Percentiles rank a stretch among this genome's conserved stretches.
Conservation (phyloP, 2,113 vertebrate genomes). For the Rhombomys opimus region DNA sequence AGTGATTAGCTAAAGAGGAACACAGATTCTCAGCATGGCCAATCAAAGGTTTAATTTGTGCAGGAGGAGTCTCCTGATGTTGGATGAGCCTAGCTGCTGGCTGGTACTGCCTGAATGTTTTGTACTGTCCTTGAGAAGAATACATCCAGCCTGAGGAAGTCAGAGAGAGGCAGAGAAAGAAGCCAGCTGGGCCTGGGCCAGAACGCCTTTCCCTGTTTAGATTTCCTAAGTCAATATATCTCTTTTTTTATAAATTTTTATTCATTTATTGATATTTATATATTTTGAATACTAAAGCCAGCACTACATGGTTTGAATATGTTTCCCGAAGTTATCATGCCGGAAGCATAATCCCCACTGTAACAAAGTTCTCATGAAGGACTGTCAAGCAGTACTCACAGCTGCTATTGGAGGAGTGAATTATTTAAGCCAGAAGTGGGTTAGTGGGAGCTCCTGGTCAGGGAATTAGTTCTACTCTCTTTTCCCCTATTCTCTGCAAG, state of each 20-base stretch:
- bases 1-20: neutral
- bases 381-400: neutral
- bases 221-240: constrained; percentile 35
- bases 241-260: neutral
- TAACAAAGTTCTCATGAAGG: neutral
- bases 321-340: neutral
- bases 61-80: neutral
- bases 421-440: neutral
- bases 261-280: neutral
- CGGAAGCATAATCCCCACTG: neutral
- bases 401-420: neutral
- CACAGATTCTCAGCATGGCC: neutral
- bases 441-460: neutral
- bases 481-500: neutral
- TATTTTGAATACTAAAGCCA: constrained; percentile 39
- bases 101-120: neutral
- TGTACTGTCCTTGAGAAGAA: neutral
- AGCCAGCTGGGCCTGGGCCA: neutral
- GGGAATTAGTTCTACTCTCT: neutral
- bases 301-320: neutral
- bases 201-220: neutral
- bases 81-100: neutral
- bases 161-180: neutral
- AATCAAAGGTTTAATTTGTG: neutral
- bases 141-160: neutral